Evolutionary conservation across 2,113 vertebrate species (phyloP).

Genomic region (Cavia porcellus): DNA sequence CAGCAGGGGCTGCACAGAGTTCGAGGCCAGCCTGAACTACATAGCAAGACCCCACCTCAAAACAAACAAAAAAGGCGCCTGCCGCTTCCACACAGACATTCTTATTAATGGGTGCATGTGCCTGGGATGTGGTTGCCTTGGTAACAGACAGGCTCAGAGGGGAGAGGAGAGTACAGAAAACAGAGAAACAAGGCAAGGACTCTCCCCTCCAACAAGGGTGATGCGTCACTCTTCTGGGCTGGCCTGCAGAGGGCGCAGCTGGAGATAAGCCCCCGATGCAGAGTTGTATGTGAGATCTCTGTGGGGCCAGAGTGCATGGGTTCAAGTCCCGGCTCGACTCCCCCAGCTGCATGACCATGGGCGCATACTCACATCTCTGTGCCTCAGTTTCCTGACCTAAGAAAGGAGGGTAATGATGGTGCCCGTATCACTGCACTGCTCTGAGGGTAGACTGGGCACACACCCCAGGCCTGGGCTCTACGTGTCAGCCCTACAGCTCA

Average conservation of each 20-base stretch:
- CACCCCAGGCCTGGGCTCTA: background rate
- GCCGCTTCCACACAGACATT: background rate
- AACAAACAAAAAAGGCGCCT: background rate
- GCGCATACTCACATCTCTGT: background rate
- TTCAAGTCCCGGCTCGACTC: background rate
- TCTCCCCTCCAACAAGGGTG: background rate
- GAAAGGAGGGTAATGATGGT: background rate
- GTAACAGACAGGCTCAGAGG: background rate
- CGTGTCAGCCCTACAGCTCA: rapidly evolving
- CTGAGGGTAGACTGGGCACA: background rate
- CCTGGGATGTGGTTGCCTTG: background rate
- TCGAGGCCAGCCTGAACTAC: background rate
- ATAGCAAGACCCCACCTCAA: background rate
- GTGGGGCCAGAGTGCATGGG: background rate
- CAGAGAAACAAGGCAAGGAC: background rate
- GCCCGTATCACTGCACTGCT: background rate
- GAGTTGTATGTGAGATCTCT: background rate
- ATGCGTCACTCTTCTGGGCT: rapidly evolving
- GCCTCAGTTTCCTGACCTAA: background rate
- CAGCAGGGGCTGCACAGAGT: background rate
- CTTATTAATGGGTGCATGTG: background rate
- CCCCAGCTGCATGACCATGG: background rate
- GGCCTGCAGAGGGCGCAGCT: background rate
- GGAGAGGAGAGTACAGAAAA: background rate
- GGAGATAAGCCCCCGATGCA: background rate